Percentiles rank a stretch among this genome's conserved stretches.
These are phyloP conservation scores for Chrosomus eos DNA, from an alignment of 2,797 vertebrate species.

Conservation along the genomic window DNA sequence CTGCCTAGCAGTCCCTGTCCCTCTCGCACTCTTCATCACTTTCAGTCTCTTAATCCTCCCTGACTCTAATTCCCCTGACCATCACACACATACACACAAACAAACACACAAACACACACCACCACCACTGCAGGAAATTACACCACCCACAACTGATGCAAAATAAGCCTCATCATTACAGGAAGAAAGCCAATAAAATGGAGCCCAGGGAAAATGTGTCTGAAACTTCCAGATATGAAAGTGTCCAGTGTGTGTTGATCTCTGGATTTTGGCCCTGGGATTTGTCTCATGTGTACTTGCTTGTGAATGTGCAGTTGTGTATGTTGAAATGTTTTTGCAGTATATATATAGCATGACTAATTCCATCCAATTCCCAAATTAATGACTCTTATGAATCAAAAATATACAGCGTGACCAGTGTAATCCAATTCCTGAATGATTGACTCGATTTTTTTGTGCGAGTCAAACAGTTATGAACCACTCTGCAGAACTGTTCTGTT, in stretches of 20 bases:
- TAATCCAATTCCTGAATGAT: not conserved
- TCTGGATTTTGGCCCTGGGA: constrained; percentile 10
- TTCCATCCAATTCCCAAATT: not conserved
- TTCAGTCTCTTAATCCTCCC: constrained; percentile 42
- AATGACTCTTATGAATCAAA: not conserved
- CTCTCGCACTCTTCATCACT: constrained; percentile 41
- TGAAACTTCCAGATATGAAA: constrained; percentile 37
- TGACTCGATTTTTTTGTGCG: not conserved
- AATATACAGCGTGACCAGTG: not conserved
- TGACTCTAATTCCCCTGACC: constrained; percentile 50
- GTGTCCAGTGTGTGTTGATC: not conserved
- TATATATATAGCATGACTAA: not conserved
- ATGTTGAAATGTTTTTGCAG: not conserved
- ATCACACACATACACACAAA: constrained; percentile 22
- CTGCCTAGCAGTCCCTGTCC: constrained; percentile 42
- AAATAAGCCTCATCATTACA: constrained; percentile 48
- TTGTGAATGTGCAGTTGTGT: not conserved
- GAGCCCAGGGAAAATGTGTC: constrained; percentile 27
- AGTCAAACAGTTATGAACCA: not conserved
- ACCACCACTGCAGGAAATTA: constrained; percentile 44
- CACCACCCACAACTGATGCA: constrained; percentile 42
- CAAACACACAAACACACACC: not conserved
- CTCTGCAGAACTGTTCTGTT: not conserved
- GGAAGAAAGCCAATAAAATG: constrained; percentile 36
- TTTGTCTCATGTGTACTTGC: not conserved